Conservation (phyloP, 2,888 invertebrate genomes). For the Eristalis pertinax region DNA sequence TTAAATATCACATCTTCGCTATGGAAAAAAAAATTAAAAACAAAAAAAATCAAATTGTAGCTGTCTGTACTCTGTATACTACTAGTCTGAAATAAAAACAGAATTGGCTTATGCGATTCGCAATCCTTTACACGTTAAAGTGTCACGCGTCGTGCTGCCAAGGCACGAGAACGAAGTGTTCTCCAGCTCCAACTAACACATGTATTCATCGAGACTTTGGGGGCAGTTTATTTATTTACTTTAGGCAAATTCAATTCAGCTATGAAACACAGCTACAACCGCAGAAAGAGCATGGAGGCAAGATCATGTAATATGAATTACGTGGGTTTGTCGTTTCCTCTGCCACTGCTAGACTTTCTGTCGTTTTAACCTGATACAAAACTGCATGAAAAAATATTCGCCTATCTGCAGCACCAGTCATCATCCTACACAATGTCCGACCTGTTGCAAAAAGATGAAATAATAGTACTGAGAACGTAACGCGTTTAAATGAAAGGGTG, state of each 20-base stretch:
- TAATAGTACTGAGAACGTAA: constrained; percentile 42
- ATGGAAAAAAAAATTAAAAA: not conserved
- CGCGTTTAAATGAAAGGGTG: constrained; percentile 56
- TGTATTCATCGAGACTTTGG: constrained; percentile 44
- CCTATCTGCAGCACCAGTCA: constrained; percentile 55
- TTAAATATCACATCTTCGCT: constrained; percentile 56
- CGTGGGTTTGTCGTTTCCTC: constrained; percentile 67
- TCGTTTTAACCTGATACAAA: constrained; percentile 63
- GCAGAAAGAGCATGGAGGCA: constrained; percentile 27
- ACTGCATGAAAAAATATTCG: constrained; percentile 48
- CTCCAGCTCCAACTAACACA: constrained; percentile 37
- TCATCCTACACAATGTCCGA: constrained; percentile 69
- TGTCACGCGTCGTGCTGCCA: constrained; percentile 46
- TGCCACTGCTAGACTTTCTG: constrained; percentile 67
- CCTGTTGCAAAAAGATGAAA: constrained; percentile 55
- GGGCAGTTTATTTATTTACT: constrained; percentile 65
- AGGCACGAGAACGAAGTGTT: constrained; percentile 48
- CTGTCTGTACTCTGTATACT: no score
- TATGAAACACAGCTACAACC: constrained; percentile 33
- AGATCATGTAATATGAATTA: constrained; percentile 55
- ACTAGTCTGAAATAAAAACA: constrained; percentile 11
- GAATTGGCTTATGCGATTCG: constrained; percentile 49
- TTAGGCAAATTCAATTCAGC: constrained; percentile 46
- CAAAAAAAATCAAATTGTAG: not conserved
- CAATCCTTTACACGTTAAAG: constrained; percentile 47